Conservation (phyloP, 2,113 vertebrate species). For the Microtus pennsylvanicus region DNA sequence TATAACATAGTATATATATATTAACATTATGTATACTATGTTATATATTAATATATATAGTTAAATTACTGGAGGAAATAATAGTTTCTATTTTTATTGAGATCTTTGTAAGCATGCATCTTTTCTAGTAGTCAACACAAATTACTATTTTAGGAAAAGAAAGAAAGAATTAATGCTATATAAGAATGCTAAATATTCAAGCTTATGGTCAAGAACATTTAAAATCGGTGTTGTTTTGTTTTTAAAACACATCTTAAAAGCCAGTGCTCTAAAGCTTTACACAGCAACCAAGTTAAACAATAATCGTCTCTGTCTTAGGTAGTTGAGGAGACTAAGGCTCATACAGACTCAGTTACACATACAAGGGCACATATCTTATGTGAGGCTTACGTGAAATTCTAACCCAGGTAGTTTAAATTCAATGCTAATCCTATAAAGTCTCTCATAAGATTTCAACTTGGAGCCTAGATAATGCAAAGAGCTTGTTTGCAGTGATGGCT, state of each 20-base stretch:
- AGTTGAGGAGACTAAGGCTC: background rate
- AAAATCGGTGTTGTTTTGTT: constrained; percentile 27
- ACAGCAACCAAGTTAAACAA: background rate
- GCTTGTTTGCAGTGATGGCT: background rate
- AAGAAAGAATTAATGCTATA: background rate
- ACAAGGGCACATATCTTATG: background rate
- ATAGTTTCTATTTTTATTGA: constrained; percentile 6
- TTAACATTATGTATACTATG: too few species aligned
- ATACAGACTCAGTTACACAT: background rate
- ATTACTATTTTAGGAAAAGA: background rate
- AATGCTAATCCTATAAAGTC: constrained; percentile 4
- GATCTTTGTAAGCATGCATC: background rate
- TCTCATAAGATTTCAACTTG: constrained; percentile 3
- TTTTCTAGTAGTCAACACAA: background rate
- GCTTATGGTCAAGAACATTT: constrained; percentile 27
- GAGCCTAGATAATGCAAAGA: background rate
- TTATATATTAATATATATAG: background rate
- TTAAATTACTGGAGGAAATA: background rate
- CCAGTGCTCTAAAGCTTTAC: background rate
- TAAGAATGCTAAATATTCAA: constrained; percentile 33
- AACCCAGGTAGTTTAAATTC: background rate
- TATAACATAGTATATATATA: too few species aligned
- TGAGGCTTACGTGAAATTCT: constrained; percentile 13
- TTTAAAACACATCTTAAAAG: constrained; percentile 38
- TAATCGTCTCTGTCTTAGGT: background rate